phyloP scores from a whole-genome alignment of 2,797 vertebrate species.

The Triplophysa yarkandensis region DNA sequence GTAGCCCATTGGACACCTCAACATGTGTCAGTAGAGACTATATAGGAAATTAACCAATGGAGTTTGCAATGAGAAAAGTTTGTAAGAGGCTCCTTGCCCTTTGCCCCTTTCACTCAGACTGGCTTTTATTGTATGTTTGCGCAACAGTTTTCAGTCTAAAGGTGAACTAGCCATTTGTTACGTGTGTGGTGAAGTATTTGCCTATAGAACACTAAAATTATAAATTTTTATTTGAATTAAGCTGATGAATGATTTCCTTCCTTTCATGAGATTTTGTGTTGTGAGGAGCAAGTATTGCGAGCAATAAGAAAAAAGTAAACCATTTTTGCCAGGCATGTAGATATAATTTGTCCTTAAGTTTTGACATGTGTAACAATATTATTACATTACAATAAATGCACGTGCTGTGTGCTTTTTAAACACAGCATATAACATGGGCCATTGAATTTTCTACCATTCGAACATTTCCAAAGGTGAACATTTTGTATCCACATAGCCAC shows the following conservation, averaged over 20 bases:
- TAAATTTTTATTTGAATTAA: neutral
- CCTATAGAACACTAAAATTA: neutral
- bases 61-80: conserved; percentile 47
- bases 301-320: too few relatives aligned
- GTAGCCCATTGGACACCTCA: conserved; percentile 2
- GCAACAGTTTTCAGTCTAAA: conserved; percentile 38
- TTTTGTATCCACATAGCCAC: neutral
- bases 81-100: conserved; percentile 26
- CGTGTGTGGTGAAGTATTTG: neutral
- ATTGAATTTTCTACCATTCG: too few relatives aligned
- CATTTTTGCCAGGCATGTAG: too few relatives aligned
- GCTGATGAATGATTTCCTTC: neutral
- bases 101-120: conserved; percentile 3
- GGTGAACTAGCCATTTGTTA: conserved; percentile 18
- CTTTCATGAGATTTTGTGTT: too few relatives aligned
- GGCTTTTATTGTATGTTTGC: conserved; percentile 40
- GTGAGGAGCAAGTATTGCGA: too few relatives aligned
- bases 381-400: too few relatives aligned
- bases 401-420: too few relatives aligned
- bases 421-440: too few relatives aligned
- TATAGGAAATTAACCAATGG: conserved; percentile 15
- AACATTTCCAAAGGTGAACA: too few relatives aligned
- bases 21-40: conserved; percentile 13
- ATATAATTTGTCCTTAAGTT: too few relatives aligned
- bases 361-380: too few relatives aligned